These are phyloP conservation scores for Amaurobius ferox DNA, from an alignment of 2,888 invertebrate species.

Conservation along the genomic window DNA sequence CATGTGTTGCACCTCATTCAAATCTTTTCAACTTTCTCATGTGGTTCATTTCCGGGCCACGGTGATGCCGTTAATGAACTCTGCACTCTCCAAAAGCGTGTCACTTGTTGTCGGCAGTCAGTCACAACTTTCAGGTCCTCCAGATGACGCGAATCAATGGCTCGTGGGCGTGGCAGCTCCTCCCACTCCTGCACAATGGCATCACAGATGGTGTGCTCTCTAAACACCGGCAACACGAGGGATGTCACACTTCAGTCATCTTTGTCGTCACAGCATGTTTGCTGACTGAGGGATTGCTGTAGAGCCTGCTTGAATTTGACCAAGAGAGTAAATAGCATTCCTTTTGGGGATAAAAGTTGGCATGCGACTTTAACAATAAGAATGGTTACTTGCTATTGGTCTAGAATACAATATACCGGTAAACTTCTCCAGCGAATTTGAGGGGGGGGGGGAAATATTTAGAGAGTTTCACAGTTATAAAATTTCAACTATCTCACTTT, in stretches of 20 bases:
- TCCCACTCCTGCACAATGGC: constrained; percentile 28
- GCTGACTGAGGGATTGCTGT: too few species aligned
- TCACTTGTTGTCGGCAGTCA: constrained; percentile 33
- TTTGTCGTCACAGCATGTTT: constrained; percentile 43
- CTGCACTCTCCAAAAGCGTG: constrained; percentile 17
- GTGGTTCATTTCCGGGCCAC: not conserved
- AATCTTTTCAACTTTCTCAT: not conserved
- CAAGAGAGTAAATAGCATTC: not conserved
- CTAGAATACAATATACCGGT: too few species aligned
- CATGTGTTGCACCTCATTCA: not conserved
- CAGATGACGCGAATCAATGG: constrained; percentile 61
- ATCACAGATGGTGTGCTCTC: constrained; percentile 45
- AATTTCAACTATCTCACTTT: too few species aligned
- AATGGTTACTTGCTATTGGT: too few species aligned
- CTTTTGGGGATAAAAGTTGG: too few species aligned
- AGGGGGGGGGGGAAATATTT: too few species aligned
- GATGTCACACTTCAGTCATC: constrained; percentile 33
- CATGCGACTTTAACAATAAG: too few species aligned
- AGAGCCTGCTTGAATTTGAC: not conserved
- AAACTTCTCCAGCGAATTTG: too few species aligned
- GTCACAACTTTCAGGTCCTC: constrained; percentile 29
- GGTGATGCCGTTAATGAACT: constrained; percentile 28
- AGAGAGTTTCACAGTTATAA: too few species aligned
- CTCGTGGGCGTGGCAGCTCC: constrained; percentile 32
- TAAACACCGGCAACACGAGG: constrained; percentile 3